Conservation (phyloP, 1,140 invertebrate species). For the Chironomus tepperi region DNA sequence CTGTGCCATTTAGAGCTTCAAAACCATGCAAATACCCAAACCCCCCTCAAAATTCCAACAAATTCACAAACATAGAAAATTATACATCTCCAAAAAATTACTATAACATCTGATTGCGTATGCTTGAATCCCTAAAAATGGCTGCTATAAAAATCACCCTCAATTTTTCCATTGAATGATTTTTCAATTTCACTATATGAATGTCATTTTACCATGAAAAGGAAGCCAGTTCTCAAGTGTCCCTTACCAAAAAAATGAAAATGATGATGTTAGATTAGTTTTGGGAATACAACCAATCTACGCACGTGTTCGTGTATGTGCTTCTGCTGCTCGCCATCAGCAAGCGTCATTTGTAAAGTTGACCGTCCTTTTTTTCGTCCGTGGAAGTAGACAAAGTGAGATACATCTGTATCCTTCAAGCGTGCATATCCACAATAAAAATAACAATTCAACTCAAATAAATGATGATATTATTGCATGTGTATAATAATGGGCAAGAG, state of each 20-base stretch:
- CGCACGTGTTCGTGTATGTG: background rate
- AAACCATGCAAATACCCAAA: no score
- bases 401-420: background rate
- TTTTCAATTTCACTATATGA: background rate
- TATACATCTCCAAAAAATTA: no score
- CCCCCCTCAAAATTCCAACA: no score
- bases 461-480: background rate
- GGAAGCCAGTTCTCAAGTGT: background rate
- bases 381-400: background rate
- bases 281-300: background rate
- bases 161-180: background rate
- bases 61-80: no score
- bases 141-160: background rate
- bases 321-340: background rate
- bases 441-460: conserved; percentile 9
- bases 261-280: conserved; percentile 14
- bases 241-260: background rate
- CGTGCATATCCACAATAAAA: background rate
- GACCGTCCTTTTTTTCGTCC: background rate
- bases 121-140: no score
- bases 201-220: background rate
- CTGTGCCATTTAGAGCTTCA: no score
- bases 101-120: no score
- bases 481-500: no score
- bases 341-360: background rate